These are phyloP conservation scores for Tetranychus urticae DNA, from an alignment of 1,140 invertebrate genomes.

Conservation along the genomic window DNA sequence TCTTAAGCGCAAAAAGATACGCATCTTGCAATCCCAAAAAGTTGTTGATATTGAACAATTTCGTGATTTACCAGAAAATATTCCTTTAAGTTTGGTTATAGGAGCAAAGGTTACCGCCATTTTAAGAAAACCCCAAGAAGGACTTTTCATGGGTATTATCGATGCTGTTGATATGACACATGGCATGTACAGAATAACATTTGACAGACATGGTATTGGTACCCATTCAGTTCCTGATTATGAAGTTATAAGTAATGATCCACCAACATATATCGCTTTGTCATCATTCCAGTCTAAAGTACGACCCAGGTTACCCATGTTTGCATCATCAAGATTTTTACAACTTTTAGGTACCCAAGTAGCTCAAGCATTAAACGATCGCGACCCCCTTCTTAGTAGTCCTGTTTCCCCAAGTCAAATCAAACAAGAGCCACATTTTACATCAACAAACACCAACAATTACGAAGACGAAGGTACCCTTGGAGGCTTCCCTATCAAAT, in stretches of 20 bases:
- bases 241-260: constrained; percentile 80
- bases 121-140: constrained; percentile 76
- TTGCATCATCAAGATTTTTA: constrained; percentile 5
- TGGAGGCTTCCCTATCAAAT: constrained; percentile 56
- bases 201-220: constrained; percentile 73
- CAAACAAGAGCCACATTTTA: neutral
- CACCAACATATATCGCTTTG: constrained; percentile 65
- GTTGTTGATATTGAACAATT: constrained; percentile 45
- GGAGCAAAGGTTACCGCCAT: constrained; percentile 74
- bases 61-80: constrained; percentile 82
- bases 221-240: constrained; percentile 90
- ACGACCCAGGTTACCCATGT: constrained; percentile 26
- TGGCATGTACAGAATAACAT: constrained; percentile 90
- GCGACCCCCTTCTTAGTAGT: neutral
- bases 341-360: constrained; percentile 5
- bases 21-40: constrained; percentile 80
- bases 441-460: neutral
- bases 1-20: constrained; percentile 67
- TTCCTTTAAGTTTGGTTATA: constrained; percentile 81
- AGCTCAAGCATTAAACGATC: constrained; percentile 1
- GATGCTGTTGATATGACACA: constrained; percentile 92
- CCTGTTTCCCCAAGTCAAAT: neutral
- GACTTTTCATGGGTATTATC: constrained; percentile 81
- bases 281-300: constrained; percentile 59
- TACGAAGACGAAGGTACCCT: constrained; percentile 27